Conservation (phyloP, 2,797 vertebrate species). For the Tamandua tetradactyla region DNA sequence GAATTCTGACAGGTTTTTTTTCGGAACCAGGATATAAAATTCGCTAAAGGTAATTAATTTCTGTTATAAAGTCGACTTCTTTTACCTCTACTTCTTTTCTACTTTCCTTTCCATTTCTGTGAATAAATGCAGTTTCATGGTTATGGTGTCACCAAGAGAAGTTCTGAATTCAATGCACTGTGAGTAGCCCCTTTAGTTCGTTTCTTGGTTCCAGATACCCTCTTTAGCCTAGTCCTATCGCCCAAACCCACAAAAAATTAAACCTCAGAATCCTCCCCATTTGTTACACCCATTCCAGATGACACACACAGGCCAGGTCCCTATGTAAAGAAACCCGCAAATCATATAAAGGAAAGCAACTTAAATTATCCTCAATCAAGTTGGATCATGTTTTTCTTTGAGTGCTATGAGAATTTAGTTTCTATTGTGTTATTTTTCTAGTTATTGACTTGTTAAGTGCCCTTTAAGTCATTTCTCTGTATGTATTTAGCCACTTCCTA, state of each 20-base stretch:
- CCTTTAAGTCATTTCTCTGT: not conserved
- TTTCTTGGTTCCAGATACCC: not conserved
- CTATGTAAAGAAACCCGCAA: not conserved
- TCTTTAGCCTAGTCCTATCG: not conserved
- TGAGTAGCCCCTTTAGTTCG: not conserved
- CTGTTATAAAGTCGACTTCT: constrained; percentile 27
- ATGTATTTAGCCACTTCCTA: constrained; percentile 16
- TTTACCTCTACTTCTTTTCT: not conserved
- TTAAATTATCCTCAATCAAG: not conserved
- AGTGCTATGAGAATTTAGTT: constrained; percentile 27
- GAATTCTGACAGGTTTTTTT: not conserved
- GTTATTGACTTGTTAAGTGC: not conserved
- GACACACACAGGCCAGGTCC: not conserved
- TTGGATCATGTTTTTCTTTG: not conserved
- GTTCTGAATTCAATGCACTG: not conserved
- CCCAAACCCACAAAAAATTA: not conserved
- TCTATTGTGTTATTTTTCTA: constrained; percentile 34
- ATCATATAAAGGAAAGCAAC: not conserved
- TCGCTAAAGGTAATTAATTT: not conserved
- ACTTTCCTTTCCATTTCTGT: not conserved
- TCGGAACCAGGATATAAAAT: not conserved
- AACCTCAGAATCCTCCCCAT: not conserved
- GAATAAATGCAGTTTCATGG: constrained; percentile 18
- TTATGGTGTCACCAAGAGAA: not conserved
- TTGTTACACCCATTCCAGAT: not conserved